These are phyloP conservation scores for Percopsis transmontana DNA, from an alignment of 2,113 vertebrate species.

Conservation along the genomic window DNA sequence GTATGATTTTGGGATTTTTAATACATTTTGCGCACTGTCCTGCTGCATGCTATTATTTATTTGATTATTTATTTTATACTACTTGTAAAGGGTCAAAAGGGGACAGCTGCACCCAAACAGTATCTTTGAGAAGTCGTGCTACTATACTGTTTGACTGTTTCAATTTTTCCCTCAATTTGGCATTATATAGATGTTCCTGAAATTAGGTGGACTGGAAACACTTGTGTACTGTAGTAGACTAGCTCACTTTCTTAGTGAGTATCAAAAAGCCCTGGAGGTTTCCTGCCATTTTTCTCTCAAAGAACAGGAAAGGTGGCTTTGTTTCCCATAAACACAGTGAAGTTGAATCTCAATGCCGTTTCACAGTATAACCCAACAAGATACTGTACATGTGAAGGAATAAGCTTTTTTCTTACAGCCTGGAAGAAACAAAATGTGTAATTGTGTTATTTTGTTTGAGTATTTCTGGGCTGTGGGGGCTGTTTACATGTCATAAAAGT, in stretches of 20 bases:
- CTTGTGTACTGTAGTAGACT: conserved; percentile 39
- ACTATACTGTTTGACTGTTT: not conserved
- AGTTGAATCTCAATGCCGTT: conserved; percentile 46
- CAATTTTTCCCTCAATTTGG: not conserved
- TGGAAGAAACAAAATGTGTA: too few species aligned
- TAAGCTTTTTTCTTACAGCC: too few species aligned
- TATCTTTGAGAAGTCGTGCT: not conserved
- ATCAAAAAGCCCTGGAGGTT: conserved; percentile 73
- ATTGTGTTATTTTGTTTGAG: too few species aligned
- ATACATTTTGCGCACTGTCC: too few species aligned
- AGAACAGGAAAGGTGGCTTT: conserved; percentile 63
- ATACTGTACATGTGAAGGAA: conserved; percentile 33
- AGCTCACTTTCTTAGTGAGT: conserved; percentile 57
- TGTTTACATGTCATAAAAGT: too few species aligned
- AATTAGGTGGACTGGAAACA: conserved; percentile 8
- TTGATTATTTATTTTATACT: too few species aligned
- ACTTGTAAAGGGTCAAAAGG: not conserved
- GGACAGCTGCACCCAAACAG: not conserved
- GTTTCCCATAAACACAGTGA: conserved; percentile 70
- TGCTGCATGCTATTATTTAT: too few species aligned
- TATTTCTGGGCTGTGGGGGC: too few species aligned
- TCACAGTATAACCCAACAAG: conserved; percentile 30
- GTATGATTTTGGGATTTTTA: too few species aligned
- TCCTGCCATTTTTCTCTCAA: conserved; percentile 76
- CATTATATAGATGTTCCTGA: conserved; percentile 23